Evolutionary conservation across 2,888 invertebrate genomes (phyloP), one percentile per base, ranked within the genome.

Genomic region (Leptopilina drosophilae): DNA sequence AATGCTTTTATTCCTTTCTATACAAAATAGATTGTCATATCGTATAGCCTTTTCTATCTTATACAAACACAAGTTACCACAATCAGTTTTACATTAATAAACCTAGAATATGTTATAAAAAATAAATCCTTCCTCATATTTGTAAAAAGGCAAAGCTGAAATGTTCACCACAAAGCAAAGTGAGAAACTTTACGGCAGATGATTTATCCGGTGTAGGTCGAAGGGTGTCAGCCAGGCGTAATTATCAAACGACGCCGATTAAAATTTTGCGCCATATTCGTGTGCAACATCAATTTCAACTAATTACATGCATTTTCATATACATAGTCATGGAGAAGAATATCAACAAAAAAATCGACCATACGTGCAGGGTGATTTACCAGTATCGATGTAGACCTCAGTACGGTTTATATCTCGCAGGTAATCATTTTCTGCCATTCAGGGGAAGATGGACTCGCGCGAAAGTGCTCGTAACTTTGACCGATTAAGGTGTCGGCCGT

Each of bases 231-330:
- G 86, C 85, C 87, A 85, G 87, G 87, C 88, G 88, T 89, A 91
- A 91, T 91, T 90, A 91, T 90, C 90, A 89, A 89, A 91, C 89
- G 91, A 90, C 90, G 90, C 88, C 90, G 90, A 91, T 91, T 90
- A 91, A 91, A 91, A 90, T 89, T 87, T 49, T 49, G 89, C 88
- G 85, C 85, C 84, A 86, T 78, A 86, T 83, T 88, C 87, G 85
- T 87, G 84, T 86, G 87, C 88, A 87, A 87, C 90, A 91, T 91
- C 90, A 90, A 90, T 91, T 89, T 87, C 88, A 87, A 85, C 89
- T 91, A 91, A 91, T 91, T 91, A 90, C 91, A 91, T 90, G 89
- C 87, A 91, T 91, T 90, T 91, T 88, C 90, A 87, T 87, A 88
- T 89, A 87, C 87, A 84, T 85, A 84, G 82, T 81, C 85, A 80